A percentile compares a stretch with the other conserved stretches of the same genome.
Evolutionary conservation across 2,888 invertebrate genomes (phyloP).

Genomic region (Caenorhabditis wallacei): DNA sequence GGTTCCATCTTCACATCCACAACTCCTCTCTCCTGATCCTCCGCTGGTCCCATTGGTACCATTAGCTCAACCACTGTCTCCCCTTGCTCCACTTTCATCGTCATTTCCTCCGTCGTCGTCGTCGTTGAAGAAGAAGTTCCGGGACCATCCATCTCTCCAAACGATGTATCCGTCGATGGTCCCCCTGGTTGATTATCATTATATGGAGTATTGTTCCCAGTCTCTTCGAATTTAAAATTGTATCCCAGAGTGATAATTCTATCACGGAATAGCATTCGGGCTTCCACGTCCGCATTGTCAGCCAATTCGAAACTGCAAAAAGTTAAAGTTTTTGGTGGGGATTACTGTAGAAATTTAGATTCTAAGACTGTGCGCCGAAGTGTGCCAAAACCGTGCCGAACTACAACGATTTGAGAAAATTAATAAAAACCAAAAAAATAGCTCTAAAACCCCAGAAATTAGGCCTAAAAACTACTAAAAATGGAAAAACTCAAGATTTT

Average conservation of each 20-base stretch:
- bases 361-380: no score
- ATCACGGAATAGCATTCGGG: constrained; percentile 35
- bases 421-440: no score
- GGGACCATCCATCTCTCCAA: constrained; percentile 1
- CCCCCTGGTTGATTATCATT: not conserved
- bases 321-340: not conserved
- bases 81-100: not conserved
- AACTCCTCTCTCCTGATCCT: no score
- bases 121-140: constrained; percentile 1
- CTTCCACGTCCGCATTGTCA: constrained; percentile 47
- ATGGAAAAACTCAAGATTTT: no score
- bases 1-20: no score
- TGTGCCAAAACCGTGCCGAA: no score
- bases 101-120: no score
- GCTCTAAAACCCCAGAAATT: no score
- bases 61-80: no score
- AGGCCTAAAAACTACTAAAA: no score
- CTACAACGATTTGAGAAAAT: no score
- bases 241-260: constrained; percentile 35
- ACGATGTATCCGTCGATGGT: not conserved
- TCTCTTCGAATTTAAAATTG: constrained; percentile 29
- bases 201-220: not conserved
- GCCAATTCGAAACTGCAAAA: constrained; percentile 46
- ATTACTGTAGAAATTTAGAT: not conserved
- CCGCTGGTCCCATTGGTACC: no score